A percentile compares a stretch with the other conserved stretches of the same genome.
Conservation (phyloP, 2,797 vertebrate genomes). For the Myotis findleyi region DNA sequence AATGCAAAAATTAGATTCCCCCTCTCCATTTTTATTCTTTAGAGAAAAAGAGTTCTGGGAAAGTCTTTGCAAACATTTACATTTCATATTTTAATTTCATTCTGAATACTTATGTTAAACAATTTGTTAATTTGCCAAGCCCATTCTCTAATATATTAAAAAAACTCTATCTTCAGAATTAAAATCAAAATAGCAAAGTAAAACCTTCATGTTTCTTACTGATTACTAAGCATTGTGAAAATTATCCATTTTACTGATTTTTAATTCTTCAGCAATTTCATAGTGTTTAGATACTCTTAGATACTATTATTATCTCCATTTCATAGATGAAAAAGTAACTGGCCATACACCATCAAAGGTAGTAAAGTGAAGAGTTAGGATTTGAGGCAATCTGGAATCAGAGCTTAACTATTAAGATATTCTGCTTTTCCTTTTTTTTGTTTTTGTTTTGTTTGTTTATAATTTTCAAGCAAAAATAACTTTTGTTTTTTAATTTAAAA, state of each 20-base stretch:
- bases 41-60: not conserved
- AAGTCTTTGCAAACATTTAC: not conserved
- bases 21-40: not conserved
- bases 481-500: not conserved
- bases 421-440: not conserved
- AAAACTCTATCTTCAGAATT: not conserved
- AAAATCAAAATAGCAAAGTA: slow-evolving; percentile 16
- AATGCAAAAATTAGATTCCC: not conserved
- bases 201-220: not conserved
- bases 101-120: not conserved
- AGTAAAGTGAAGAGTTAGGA: not conserved
- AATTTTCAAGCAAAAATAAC: not conserved
- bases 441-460: not conserved
- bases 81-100: slow-evolving; percentile 36
- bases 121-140: slow-evolving; percentile 23
- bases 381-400: not conserved
- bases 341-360: not conserved
- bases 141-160: not conserved
- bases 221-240: not conserved
- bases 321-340: not conserved
- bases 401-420: not conserved
- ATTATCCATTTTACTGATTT: not conserved
- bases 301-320: not conserved
- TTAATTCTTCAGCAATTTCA: not conserved
- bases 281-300: not conserved